Evolutionary conservation across 2,113 vertebrate species (phyloP).

Genomic region (Pionites leucogaster): DNA sequence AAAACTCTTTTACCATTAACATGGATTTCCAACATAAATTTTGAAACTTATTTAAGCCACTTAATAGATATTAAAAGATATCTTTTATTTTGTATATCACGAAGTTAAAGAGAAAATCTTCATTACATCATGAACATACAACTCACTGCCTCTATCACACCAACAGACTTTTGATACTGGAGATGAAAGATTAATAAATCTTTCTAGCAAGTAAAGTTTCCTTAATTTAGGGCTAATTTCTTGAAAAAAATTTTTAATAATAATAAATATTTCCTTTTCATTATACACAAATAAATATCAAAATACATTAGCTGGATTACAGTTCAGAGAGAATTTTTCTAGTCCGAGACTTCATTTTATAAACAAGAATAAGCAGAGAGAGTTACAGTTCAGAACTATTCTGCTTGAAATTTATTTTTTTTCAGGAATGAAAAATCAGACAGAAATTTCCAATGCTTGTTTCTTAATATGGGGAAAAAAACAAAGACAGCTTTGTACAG

Average conservation of each 20-base stretch:
- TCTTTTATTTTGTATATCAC: background rate
- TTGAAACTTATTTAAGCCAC: background rate
- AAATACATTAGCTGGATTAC: background rate
- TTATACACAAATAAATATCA: background rate
- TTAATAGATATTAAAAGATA: background rate
- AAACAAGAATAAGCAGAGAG: background rate
- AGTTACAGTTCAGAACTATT: background rate
- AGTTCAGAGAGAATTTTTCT: background rate
- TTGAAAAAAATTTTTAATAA: background rate
- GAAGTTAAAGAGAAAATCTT: background rate
- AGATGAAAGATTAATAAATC: background rate
- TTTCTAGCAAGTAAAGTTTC: background rate
- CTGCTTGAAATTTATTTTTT: background rate
- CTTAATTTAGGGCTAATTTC: background rate
- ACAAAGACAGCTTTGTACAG: background rate
- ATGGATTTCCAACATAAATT: background rate
- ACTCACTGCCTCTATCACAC: background rate
- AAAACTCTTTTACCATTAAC: background rate
- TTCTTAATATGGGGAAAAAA: background rate
- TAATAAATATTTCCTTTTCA: background rate
- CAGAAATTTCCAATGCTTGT: background rate
- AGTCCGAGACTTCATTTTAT: background rate
- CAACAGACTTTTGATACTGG: background rate
- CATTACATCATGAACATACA: background rate
- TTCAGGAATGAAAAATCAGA: background rate